Conservation (phyloP, 2,888 invertebrate genomes). For the Sinopyrophorus schimmeli region DNA sequence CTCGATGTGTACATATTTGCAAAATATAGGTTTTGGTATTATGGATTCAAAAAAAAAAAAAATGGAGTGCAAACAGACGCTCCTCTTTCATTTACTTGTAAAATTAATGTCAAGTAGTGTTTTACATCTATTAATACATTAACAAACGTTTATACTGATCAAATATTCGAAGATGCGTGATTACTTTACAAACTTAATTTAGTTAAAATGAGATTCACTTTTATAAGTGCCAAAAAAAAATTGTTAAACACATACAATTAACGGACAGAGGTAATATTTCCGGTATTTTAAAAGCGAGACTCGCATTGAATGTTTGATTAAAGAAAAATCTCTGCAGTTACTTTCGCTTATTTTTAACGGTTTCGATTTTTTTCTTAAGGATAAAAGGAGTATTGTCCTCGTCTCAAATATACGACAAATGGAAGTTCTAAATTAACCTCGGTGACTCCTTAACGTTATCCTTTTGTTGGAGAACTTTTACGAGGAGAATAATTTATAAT, state of each 20-base stretch:
- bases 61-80: slow-evolving; percentile 16
- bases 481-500: slow-evolving; percentile 22
- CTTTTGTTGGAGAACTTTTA: slow-evolving; percentile 18
- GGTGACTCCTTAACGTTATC: slow-evolving; percentile 16
- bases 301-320: no score
- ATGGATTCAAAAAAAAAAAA: slow-evolving; percentile 6
- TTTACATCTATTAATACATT: slow-evolving; percentile 18
- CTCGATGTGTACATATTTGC: slow-evolving; percentile 9
- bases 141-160: slow-evolving; percentile 5
- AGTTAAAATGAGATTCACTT: no score
- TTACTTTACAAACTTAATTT: no score
- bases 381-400: no score
- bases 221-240: no score
- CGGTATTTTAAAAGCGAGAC: no score
- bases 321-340: no score
- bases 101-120: slow-evolving; percentile 22
- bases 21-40: slow-evolving; percentile 13
- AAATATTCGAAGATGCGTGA: no score
- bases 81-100: slow-evolving; percentile 18
- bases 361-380: no score
- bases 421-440: slow-evolving; percentile 18
- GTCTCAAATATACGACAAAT: slow-evolving; percentile 15
- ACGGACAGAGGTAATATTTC: no score
- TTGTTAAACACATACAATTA: no score
- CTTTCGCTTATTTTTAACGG: no score